Percentiles rank a stretch among this genome's conserved stretches.
Evolutionary conservation across 1,140 invertebrate genomes (phyloP).

Genomic region (Rhyacophila brunnea): DNA sequence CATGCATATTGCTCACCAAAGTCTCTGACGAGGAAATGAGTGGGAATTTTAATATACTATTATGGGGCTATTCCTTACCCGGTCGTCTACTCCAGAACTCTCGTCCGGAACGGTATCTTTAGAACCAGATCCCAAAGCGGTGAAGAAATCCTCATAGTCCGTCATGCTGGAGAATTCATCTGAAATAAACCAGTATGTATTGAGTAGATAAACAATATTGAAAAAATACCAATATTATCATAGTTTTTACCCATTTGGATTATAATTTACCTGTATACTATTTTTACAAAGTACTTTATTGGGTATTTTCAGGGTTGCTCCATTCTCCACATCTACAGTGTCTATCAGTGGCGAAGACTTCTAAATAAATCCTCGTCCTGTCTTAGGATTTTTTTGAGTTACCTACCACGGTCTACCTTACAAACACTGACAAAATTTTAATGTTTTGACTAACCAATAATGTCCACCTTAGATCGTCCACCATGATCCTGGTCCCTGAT

Average conservation of each 20-base stretch:
- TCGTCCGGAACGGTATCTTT: slow-evolving; percentile 67
- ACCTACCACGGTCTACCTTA: not conserved
- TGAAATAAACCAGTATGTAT: slow-evolving; percentile 38
- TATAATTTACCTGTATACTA: not conserved
- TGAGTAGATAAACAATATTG: not conserved
- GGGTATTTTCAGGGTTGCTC: no score
- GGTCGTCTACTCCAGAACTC: slow-evolving; percentile 66
- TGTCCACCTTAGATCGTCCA: slow-evolving; percentile 69
- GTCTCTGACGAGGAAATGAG: not conserved
- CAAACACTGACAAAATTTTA: slow-evolving; percentile 32
- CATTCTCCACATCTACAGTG: no score
- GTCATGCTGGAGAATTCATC: slow-evolving; percentile 63
- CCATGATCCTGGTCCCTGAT: slow-evolving; percentile 83
- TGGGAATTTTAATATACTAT: not conserved
- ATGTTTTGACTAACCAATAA: slow-evolving; percentile 62
- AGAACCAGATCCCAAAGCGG: slow-evolving; percentile 68
- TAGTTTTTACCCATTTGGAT: not conserved
- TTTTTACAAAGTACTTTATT: no score
- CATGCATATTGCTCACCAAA: not conserved
- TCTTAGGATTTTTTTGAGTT: not conserved
- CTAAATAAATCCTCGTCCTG: not conserved
- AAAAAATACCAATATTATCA: not conserved
- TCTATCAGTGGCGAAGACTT: no score
- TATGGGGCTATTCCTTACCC: no score
- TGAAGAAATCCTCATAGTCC: slow-evolving; percentile 70